A percentile compares a stretch with the other conserved stretches of the same genome.
Conservation (phyloP, 2,113 vertebrate genomes). For the Istiophorus platypterus region DNA sequence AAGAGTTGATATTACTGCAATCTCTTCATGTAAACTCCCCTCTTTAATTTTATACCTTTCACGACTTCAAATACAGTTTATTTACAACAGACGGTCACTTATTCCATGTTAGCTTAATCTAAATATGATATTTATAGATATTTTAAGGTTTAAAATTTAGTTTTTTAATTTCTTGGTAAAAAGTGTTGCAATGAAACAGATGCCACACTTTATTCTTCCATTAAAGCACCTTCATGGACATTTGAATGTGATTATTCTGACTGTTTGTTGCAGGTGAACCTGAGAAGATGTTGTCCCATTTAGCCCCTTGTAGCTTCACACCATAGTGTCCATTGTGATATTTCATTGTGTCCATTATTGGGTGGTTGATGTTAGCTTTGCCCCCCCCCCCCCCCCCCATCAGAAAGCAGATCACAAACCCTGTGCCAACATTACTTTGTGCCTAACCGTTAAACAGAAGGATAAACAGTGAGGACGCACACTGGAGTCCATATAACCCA, state of each 20-base stretch:
- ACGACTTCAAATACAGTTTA: background rate
- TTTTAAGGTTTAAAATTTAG: too few relatives aligned
- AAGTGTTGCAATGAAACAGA: too few relatives aligned
- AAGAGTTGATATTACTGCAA: too few relatives aligned
- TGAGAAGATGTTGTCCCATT: background rate
- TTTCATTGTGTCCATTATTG: background rate
- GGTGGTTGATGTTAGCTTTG: background rate
- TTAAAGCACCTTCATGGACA: too few relatives aligned
- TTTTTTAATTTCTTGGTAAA: too few relatives aligned
- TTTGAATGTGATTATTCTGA: too few relatives aligned
- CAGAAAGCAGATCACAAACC: conserved; percentile 21
- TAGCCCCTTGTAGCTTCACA: background rate
- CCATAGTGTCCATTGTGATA: background rate
- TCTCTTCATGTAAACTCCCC: background rate
- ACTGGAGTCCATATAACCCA: conserved; percentile 44
- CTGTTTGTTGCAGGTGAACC: too few relatives aligned
- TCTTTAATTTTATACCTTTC: too few relatives aligned
- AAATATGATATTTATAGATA: background rate
- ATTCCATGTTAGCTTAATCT: background rate
- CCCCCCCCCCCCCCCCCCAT: too few relatives aligned
- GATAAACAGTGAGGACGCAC: conserved; percentile 54
- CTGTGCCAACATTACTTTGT: conserved; percentile 44
- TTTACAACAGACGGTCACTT: background rate
- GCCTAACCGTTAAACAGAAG: conserved; percentile 55
- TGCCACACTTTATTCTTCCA: too few relatives aligned